Evolutionary conservation across 1,140 invertebrate species (phyloP), one percentile per base, ranked within the genome.

Genomic region (Phortica variegata): DNA sequence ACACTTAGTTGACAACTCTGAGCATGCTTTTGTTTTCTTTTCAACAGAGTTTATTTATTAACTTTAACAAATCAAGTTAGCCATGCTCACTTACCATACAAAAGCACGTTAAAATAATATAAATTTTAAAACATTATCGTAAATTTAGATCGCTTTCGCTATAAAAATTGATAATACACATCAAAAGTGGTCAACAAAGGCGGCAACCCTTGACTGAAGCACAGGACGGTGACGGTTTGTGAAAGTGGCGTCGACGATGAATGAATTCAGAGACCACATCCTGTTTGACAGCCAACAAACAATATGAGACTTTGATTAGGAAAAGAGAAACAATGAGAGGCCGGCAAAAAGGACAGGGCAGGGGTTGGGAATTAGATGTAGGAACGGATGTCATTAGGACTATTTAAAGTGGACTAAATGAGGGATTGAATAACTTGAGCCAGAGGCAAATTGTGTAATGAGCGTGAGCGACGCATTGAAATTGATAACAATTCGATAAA

Each of bases 71-170:
- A 70, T 70, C 61, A 60, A 56, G 59, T 70, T 70, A 52, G 61
- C 49, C 45, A 70, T 60, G 66, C 66, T 70, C 66, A 70, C 66
- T 70, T 70, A 70, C 66, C 66, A 50, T 58, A 60, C 60, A 70
- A 70, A 58, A 41, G 17, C 9, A 12, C 37, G 61, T n/a, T n/a
- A n/a, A n/a, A 70, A 47, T 41, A 59, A 55, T 65, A 66, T 51
- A 60, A 60, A 65, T 60, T 70, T 70, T 70, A 65, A 70, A 70
- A 57, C 66, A 70, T 70, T 65, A 70, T 70, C 66, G 66, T 71
- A 70, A 65, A 70, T 70, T 70, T 62, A 49, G 66, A 70, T 70
- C 66, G 66, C 58, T 51, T 41, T 54, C 43, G 54, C 59, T 51
- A 61, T 59, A 53, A 57, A 60, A 61, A 56, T 49, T 50, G 57